Evolutionary conservation across 2,888 invertebrate species (phyloP), one percentile per base, ranked within the genome.

Genomic region (Clusia tigrina): DNA sequence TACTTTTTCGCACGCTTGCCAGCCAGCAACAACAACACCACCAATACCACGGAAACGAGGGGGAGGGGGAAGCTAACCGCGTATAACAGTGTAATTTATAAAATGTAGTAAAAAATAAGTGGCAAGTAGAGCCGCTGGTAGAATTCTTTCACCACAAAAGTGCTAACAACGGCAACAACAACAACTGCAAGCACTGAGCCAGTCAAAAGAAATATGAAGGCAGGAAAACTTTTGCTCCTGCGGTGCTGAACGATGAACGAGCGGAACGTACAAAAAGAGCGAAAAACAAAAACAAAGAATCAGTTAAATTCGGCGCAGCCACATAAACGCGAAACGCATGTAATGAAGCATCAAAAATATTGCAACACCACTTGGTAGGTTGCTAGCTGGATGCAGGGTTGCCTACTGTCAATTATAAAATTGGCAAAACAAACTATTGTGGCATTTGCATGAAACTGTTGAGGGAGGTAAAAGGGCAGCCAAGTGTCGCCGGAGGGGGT

Each of bases 1-100:
- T 74, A 78, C 78, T 78, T 74, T 78, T 74, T 78, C 74, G 78
- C 74, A 74, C 74, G 74, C 73, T 77, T 65, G 53, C 38, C 53
- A 52, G n/a, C n/a, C n/a, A n/a, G n/a, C n/a, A 46, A 53, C 57
- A 22, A 62, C 24, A 10, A 2, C 46, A 37, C 20, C 20, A 56
- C 10, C n/a, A 17, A 25, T 23, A 59, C 25, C 42, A 42, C 22
- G 12, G 17, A 42, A n/a, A 38, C 22, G 15, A 51, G 15, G 54
- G 15, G 24, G 46, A 15, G 1, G 57, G 17, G 18, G 57, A 26
- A 57, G 48, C 42, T 46, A 42, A n/a, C n/a, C n/a, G n/a, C n/a
- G 42, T 67, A 58, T 63, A 64, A 25, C 53, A 61, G 55, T 37
- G 60, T 57, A 54, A 58, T 56, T 51, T 58, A 23, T 51, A 20